Base-by-base conservation (phyloP, 2,888 invertebrate genomes). In the Epirrita christyi region DNA sequence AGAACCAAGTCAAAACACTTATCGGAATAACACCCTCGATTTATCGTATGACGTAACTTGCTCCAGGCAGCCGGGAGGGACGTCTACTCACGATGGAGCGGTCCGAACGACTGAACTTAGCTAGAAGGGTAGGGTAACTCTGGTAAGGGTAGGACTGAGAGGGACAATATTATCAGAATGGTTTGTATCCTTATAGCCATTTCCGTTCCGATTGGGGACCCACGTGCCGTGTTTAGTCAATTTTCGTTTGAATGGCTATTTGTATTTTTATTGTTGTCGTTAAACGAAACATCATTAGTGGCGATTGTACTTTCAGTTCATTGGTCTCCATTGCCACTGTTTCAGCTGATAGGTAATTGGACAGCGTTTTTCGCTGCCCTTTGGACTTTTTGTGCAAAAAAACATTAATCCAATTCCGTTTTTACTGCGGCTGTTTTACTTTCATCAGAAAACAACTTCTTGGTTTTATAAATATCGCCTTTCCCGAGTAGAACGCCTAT, bases 201-300 rank as follows among this genome's bases (percentile, higher is more conserved):
- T 87, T 85, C 83, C 84, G 80, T 77, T 75, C 69, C 79, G 76
- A 78, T 73, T 71, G 70, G 71, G 71, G 67, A 82, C 85, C 58
- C 88, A 89, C 87, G 88, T 89, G 88, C 83, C 79, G 69, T 73
- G 81, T 78, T 83, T 81, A 83, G 86, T 86, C 78, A 86, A 85
- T 87, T 88, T 83, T 81, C 79, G 75, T 77, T 73, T 81, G 81
- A 81, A 84, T 81, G 70, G 74, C 78, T 80, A 76, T 86, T 83
- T 80, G 78, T 83, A 78, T 81, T 87, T 86, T 86, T 85, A 83
- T 83, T 82, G 81, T 78, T 68, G 80, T 77, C 78, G 80, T 81
- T 83, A 83, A 85, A 83, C 74, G 79, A 73, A 76, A 80, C 78
- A 78, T 83, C 81, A 81, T 86, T 84, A 83, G 80, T 75, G 67